Base-by-base conservation (phyloP, 2,113 vertebrate genomes). In the Varanus komodoensis region DNA sequence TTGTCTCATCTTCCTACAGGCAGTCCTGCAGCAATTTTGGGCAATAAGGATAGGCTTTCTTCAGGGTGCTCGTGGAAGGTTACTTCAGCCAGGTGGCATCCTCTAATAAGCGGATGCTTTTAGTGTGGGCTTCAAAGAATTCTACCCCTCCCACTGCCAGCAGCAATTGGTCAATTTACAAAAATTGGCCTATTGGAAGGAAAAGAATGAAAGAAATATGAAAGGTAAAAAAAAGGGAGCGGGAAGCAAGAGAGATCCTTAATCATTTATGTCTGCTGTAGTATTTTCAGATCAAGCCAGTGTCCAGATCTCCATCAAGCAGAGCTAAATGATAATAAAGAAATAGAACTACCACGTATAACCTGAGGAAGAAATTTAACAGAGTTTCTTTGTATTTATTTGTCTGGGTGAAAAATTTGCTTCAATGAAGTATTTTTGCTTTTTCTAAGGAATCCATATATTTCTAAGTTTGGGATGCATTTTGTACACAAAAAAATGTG, bases 111-210 rank as follows among this genome's bases (percentile, higher is more conserved):
- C 71, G 11, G 50, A 78, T 71, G 71, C 86, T 91, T 82, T 91
- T 84, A 88, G 73, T 23, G n/a, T 54, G 34, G 69, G 23, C 89
- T 82, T 91, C 79, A 87, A 87, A 87, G 87, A 86, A 89, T 44
- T 77, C 61, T 54, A 15, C 74, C 71, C 23, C 38, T 74, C 83
- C 83, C 50, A 25, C 64, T 80, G 50, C 48, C n/a, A 64, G 64
- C 48, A 80, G 25, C 83, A 90, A 90, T 69, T 90, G 75, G 75
- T 83, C 77, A 86, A 90, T 90, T 84, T 91, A 54, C 19, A 15
- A 52, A 91, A 84, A 88, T 91, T 61, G 81, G 50, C 61, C 73
- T 48, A 91, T 61, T 79, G 78, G 84, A 52, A 50, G 19, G 29
- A 50, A 74, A 90, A 68, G 8, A 69, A 75, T 69, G 84, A 74